Evolutionary conservation across 2,797 vertebrate genomes (phyloP), one percentile per base, ranked within the genome.

Genomic region (Poecilia wingei): DNA sequence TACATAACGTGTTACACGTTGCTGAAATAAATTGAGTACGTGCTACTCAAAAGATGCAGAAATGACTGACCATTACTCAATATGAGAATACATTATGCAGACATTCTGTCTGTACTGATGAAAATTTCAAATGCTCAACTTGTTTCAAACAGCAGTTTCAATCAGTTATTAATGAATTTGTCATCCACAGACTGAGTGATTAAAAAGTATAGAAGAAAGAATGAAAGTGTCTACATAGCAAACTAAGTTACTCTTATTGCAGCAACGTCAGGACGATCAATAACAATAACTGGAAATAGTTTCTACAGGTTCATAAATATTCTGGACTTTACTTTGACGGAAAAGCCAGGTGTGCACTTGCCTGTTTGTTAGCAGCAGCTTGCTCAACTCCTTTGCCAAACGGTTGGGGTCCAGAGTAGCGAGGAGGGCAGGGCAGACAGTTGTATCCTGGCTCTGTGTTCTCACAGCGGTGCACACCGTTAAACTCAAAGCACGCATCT

Each of bases 361-460:
- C 98, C 97, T 99, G 98, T 91, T 98, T 99, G 82, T 97, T 97
- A 74, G 95, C 95, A 47, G 93, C 91, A 49, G 98, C 98, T 20
- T 98, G 95, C 80, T 98, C 97, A 39, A 98, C 88, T 0, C 97
- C 96, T 84, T 57, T 95, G 75, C 98, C 98, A 28, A 96, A 99
- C 0, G 98, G 98, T 91, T 98, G 98, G 0, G 95, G 87, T 83
- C 98, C 98, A 0, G 96, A 95, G 94, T 96, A 99, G 74, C 98
- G 97, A 0, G 97, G 92, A 7, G 98, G 98, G 85, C 98, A 99
- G 72, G 98, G 98, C 78, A 97, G 94, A 86, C 98, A 99, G 93
- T 99, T 98, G 94, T 99, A 99, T 36, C 98, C 98, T 4, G 98
- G 98, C 28, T 96, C 96, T 6, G 97, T 98, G 90, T 99, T 99